phyloP scores from a whole-genome alignment of 2,797 vertebrate species.

The Molossus alvarezi region DNA sequence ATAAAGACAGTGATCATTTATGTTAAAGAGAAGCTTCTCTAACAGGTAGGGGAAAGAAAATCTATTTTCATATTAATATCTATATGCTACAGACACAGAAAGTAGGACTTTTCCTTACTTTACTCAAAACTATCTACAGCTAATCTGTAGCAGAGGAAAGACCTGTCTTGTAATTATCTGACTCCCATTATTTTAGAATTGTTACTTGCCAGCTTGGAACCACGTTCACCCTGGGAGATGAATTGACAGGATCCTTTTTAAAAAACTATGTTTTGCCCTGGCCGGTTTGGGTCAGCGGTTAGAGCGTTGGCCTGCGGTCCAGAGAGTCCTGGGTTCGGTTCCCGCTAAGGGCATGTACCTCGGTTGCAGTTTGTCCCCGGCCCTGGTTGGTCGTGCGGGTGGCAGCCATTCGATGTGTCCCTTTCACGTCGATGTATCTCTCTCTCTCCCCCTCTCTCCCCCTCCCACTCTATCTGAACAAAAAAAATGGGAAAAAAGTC shows the following conservation, averaged over 20 bases:
- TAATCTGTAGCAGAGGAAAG: conserved; percentile 42
- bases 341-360: too few species aligned
- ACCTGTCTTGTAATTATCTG: conserved; percentile 4
- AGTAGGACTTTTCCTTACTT: neutral
- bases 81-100: neutral
- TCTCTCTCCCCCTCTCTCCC: too few species aligned
- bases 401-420: too few species aligned
- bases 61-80: conserved; percentile 40
- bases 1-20: neutral
- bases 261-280: too few species aligned
- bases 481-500: too few species aligned
- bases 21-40: conserved; percentile 35
- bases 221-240: conserved; percentile 19
- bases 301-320: too few species aligned
- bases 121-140: neutral
- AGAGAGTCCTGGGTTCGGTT: too few species aligned
- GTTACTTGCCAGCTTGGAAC: conserved; percentile 40
- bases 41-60: conserved; percentile 15
- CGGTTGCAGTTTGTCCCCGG: too few species aligned
- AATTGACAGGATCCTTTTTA: neutral
- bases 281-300: too few species aligned
- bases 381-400: too few species aligned
- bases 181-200: conserved; percentile 46
- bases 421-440: too few species aligned
- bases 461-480: too few species aligned